phyloP scores from a whole-genome alignment of 2,888 invertebrate species.

The Epistrophe eligans region DNA sequence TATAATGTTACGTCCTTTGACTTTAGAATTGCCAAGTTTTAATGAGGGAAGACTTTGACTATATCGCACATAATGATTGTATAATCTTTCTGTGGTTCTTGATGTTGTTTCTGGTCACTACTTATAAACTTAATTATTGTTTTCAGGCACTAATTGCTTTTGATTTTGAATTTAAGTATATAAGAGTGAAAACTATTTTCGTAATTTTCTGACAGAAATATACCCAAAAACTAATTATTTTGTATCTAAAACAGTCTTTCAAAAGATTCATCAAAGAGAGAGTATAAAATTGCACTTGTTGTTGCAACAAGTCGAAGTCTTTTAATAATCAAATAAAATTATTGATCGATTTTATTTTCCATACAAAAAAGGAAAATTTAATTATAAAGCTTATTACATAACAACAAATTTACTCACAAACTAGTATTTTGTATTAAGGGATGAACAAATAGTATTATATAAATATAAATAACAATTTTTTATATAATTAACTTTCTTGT shows the following conservation, averaged over 20 bases:
- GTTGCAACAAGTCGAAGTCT: no score
- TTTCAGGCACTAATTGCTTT: constrained; percentile 28
- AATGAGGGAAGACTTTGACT: constrained; percentile 23
- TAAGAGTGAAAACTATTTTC: background rate
- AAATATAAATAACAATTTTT: no score
- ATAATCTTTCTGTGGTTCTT: background rate
- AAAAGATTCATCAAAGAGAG: background rate
- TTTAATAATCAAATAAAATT: no score
- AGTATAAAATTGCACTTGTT: no score
- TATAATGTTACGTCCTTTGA: constrained; percentile 33
- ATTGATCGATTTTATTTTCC: no score
- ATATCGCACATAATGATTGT: constrained; percentile 14
- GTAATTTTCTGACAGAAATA: background rate
- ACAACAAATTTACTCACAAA: no score
- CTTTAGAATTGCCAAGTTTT: background rate
- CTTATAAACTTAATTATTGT: background rate
- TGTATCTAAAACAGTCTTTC: no score
- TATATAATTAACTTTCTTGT: no score
- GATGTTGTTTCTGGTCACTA: background rate
- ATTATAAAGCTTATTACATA: no score
- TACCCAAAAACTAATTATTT: background rate
- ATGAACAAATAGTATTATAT: no score
- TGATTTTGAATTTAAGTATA: constrained; percentile 18
- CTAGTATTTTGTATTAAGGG: no score
- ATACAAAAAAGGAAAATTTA: no score